phyloP scores from a whole-genome alignment of 2,113 vertebrate species.

The Microcebus jonahi region DNA sequence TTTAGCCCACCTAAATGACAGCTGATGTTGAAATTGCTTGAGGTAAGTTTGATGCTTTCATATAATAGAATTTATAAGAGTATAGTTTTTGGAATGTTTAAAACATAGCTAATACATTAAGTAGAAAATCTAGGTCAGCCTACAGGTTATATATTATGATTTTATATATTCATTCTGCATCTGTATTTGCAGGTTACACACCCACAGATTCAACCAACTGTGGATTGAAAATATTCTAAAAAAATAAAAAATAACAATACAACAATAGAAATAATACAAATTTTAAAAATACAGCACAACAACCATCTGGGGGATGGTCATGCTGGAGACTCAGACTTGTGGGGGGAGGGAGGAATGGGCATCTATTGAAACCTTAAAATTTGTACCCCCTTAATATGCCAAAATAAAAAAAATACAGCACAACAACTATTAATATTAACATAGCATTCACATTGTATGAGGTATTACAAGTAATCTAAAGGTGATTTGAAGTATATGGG shows the following conservation, averaged over 20 bases:
- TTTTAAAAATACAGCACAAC: background rate
- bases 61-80: background rate
- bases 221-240: background rate
- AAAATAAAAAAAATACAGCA: background rate
- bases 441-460: background rate
- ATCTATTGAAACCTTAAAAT: too few species aligned
- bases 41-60: conserved; percentile 76
- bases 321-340: too few species aligned
- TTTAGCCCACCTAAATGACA: conserved; percentile 79
- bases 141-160: background rate
- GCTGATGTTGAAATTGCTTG: conserved; percentile 74
- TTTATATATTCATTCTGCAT: background rate
- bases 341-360: too few species aligned
- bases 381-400: too few species aligned
- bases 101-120: background rate
- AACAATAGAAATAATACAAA: background rate
- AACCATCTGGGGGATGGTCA: background rate
- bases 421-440: background rate
- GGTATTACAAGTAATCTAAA: background rate
- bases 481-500: background rate
- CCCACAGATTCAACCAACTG: background rate
- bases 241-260: background rate
- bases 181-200: background rate
- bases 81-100: background rate
- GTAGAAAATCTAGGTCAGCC: background rate